Evolutionary conservation across 2,113 vertebrate genomes (phyloP), one percentile per base, ranked within the genome.

Genomic region (Cettia cetti): DNA sequence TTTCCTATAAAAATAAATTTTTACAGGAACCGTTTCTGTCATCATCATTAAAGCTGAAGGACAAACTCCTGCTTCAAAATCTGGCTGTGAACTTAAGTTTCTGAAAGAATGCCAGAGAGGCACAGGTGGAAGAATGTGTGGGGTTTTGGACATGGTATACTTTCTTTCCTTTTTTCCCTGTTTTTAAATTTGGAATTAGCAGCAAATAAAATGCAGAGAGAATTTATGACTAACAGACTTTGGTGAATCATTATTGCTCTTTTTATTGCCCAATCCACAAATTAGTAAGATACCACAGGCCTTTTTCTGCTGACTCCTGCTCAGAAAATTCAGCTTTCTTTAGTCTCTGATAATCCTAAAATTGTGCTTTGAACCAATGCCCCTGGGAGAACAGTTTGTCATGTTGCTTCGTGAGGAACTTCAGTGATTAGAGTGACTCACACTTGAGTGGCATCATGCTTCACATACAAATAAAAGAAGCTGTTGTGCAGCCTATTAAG

Each of bases 401-500:
- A 61, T 97, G 97, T 98, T 98, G 97, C 98, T 96, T 98, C 94
- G 97, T 98, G 98, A 98, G 97, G 96, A 96, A 92, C 90, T 95
- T 91, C 35, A 89, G 95, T 98, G 97, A 98, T 96, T 84, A 90
- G 95, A 97, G 98, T 98, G 98, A 99, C 98, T 99, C 98, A 99
- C 97, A 97, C 98, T 98, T 91, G 97, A 95, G 94, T 97, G 95
- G 97, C 98, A 96, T 98, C 97, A 77, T 97, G 81, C 91, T 97
- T 96, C 98, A 91, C 72, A 90, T 96, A 94, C 94, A 93, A 97
- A 95, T 94, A 76, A 95, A 94, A 95, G 71, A 90, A 80, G 49
- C 91, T 89, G 93, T 94, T 83, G 39, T 72, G 60, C 45, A 92
- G 44, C 74, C 57, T 91, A 42, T 84, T 76, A 28, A 76, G 63